Conservation (phyloP, 2,113 vertebrate species). For the Phycodurus eques region DNA sequence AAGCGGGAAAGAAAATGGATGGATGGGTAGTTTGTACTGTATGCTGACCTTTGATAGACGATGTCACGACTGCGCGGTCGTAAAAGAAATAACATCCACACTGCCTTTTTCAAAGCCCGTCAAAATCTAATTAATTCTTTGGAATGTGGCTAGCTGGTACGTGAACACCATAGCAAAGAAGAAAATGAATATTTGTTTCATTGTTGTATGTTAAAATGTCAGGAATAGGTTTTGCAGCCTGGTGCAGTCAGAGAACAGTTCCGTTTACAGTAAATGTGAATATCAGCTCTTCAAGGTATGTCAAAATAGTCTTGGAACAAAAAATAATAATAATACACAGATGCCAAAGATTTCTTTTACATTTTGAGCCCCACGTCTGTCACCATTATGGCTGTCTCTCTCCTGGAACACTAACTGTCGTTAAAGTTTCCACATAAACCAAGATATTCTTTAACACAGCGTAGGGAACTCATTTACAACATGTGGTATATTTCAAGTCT, state of each 20-base stretch:
- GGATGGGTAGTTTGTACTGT: no score
- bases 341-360: no score
- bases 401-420: not conserved
- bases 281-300: no score
- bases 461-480: not conserved
- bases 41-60: conserved; percentile 51
- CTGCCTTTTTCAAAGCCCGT: conserved; percentile 54
- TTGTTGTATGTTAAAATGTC: not conserved
- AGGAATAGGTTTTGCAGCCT: not conserved
- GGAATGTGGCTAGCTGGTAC: conserved; percentile 30
- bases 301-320: no score
- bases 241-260: no score
- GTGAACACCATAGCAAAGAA: conserved; percentile 38
- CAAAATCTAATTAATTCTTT: conserved; percentile 62
- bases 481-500: not conserved
- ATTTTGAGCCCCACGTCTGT: not conserved
- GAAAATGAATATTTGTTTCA: conserved; percentile 12
- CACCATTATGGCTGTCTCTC: no score
- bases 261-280: no score
- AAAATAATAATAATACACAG: no score
- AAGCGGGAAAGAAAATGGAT: no score
- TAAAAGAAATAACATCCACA: conserved; percentile 30
- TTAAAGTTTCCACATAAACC: not conserved
- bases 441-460: not conserved
- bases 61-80: conserved; percentile 53